These are phyloP conservation scores for Chunga burmeisteri DNA, from an alignment of 2,113 vertebrate species.

Conservation along the genomic window DNA sequence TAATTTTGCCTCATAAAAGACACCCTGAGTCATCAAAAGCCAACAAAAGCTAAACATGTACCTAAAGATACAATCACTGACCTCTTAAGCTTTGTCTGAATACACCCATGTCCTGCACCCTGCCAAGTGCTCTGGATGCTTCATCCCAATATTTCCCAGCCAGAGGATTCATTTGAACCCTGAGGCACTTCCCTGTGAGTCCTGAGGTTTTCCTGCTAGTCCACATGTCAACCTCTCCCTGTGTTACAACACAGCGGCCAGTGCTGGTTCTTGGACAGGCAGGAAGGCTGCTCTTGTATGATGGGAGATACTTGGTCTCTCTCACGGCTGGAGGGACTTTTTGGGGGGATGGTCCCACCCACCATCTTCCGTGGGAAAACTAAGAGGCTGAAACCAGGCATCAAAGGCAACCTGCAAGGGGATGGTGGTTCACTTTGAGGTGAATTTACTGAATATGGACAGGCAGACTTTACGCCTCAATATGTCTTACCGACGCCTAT, in stretches of 20 bases:
- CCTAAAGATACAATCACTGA: not conserved
- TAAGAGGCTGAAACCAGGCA: not conserved
- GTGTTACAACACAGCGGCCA: not conserved
- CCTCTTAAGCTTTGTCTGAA: not conserved
- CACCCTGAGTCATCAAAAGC: not conserved
- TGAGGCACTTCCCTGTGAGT: not conserved
- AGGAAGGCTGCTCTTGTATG: not conserved
- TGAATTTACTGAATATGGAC: not conserved
- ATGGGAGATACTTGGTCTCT: not conserved
- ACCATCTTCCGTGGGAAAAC: not conserved
- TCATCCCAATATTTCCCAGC: not conserved
- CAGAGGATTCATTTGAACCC: not conserved
- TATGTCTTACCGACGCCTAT: not conserved
- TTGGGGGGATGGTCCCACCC: not conserved
- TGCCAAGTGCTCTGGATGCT: not conserved
- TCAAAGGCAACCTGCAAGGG: not conserved
- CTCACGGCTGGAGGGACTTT: not conserved
- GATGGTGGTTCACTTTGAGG: not conserved
- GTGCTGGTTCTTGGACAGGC: not conserved
- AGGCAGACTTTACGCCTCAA: not conserved
- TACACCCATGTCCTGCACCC: not conserved
- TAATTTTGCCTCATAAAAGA: slow-evolving; percentile 12
- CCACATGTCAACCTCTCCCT: not conserved
- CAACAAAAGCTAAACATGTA: not conserved
- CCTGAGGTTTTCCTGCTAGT: not conserved